phyloP scores from a whole-genome alignment of 2,888 invertebrate species.

The Sussaba pulchella region DNA sequence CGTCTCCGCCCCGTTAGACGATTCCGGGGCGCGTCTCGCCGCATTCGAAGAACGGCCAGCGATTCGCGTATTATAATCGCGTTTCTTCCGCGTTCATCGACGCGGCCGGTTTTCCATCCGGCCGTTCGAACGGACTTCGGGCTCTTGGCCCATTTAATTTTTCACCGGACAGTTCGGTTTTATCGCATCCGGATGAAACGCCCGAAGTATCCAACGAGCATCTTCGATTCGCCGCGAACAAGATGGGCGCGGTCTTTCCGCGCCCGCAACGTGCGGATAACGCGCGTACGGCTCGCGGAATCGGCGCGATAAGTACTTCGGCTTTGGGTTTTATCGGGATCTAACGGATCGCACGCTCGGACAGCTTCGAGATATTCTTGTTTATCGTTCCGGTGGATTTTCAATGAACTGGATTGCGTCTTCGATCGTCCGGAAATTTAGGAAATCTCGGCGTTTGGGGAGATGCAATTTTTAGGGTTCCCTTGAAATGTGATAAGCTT shows the following conservation, averaged over 20 bases:
- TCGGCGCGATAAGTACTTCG: constrained; percentile 45
- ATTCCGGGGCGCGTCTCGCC: constrained; percentile 8
- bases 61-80: too few relatives aligned
- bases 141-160: constrained; percentile 48
- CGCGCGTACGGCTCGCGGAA: constrained; percentile 32
- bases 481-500: too few relatives aligned
- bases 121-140: constrained; percentile 7
- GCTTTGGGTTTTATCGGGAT: background rate
- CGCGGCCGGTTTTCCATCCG: background rate
- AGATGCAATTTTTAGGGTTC: too few relatives aligned
- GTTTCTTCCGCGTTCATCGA: background rate
- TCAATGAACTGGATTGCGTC: too few relatives aligned
- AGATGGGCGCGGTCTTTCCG: constrained; percentile 54
- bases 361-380: too few relatives aligned
- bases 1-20: constrained; percentile 51
- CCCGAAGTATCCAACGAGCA: background rate
- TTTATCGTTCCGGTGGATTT: too few relatives aligned
- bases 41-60: background rate
- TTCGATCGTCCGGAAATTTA: too few relatives aligned
- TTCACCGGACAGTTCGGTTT: constrained; percentile 23
- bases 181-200: constrained; percentile 27
- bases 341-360: constrained; percentile 35
- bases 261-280: constrained; percentile 10
- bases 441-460: too few relatives aligned
- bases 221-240: constrained; percentile 33